A percentile compares a stretch with the other conserved stretches of the same genome.
phyloP scores from a whole-genome alignment of 2,888 invertebrate genomes.

The Andricus curvator region DNA sequence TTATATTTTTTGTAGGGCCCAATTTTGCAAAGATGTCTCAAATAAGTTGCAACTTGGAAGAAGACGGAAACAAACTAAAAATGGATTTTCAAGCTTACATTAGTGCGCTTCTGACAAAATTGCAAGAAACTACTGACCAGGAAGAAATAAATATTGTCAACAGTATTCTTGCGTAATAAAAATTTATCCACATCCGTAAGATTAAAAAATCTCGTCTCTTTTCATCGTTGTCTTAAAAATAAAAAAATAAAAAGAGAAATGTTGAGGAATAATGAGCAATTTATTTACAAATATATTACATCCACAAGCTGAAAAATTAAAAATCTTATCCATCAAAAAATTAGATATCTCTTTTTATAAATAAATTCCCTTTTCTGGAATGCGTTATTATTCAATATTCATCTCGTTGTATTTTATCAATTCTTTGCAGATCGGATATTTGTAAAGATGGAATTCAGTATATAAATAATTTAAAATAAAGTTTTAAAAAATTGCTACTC shows the following conservation, averaged over 20 bases:
- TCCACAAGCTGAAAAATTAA: background rate
- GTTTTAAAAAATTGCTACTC: background rate
- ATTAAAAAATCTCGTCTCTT: no score
- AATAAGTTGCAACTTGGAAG: constrained; percentile 81
- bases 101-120: constrained; percentile 65
- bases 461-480: background rate
- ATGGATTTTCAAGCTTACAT: constrained; percentile 79
- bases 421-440: background rate
- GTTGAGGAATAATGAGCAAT: background rate
- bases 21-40: constrained; percentile 82
- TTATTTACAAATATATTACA: constrained; percentile 35
- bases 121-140: constrained; percentile 64
- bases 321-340: background rate
- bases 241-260: background rate
- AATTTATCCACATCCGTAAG: background rate
- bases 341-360: background rate
- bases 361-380: background rate
- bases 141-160: constrained; percentile 56
- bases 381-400: background rate
- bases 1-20: constrained; percentile 79
- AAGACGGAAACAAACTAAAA: constrained; percentile 81
- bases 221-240: background rate
- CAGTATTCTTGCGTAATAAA: constrained; percentile 11
- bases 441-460: background rate
- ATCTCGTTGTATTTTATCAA: background rate